phyloP scores from a whole-genome alignment of 2,113 vertebrate genomes.

The Xerus inauris region DNA sequence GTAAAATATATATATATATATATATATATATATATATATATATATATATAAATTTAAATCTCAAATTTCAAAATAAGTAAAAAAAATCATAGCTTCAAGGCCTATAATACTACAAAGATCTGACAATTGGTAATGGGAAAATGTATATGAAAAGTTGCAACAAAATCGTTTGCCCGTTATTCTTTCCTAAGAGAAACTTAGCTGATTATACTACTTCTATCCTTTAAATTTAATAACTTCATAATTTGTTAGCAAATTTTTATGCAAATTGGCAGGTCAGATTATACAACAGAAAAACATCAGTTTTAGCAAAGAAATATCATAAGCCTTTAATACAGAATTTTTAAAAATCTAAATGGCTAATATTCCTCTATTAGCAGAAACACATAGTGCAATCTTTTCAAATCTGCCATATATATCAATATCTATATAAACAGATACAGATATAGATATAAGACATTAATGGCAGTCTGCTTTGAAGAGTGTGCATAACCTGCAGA shows the following conservation, averaged over 20 bases:
- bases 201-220: conserved; percentile 85
- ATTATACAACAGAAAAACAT: conserved; percentile 90
- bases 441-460: conserved; percentile 89
- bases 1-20: too few species aligned
- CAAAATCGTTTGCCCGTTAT: conserved; percentile 83
- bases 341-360: too few species aligned
- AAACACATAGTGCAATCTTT: too few species aligned
- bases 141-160: conserved; percentile 84
- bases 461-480: conserved; percentile 90
- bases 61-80: conserved; percentile 91
- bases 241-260: conserved; percentile 93
- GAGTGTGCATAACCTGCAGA: conserved; percentile 91
- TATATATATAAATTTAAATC: conserved; percentile 88
- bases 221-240: conserved; percentile 89
- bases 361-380: too few species aligned
- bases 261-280: conserved; percentile 92
- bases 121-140: conserved; percentile 76
- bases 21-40: too few species aligned
- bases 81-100: conserved; percentile 84
- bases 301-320: conserved; percentile 94
- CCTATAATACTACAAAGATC: conserved; percentile 77
- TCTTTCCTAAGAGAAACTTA: too few species aligned
- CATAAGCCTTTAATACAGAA: too few species aligned
- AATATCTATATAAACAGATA: conserved; percentile 87
- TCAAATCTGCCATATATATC: too few species aligned